Conservation (phyloP, 2,888 invertebrate genomes). For the Cecidostiba fungosa region DNA sequence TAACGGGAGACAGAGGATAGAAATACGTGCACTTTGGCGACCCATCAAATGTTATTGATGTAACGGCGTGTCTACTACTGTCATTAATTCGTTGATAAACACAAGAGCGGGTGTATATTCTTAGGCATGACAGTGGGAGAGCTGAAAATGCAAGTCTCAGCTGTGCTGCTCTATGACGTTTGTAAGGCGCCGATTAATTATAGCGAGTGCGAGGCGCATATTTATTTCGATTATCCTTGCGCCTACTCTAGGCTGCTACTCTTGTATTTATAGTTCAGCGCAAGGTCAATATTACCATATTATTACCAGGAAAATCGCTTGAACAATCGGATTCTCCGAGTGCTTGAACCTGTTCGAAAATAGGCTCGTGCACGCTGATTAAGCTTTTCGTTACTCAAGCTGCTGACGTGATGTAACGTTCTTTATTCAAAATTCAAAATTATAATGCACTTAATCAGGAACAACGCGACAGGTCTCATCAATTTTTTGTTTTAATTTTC, state of each 20-base stretch:
- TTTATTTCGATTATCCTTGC: conserved; percentile 53
- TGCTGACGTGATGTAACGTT: background rate
- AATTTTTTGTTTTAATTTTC: background rate
- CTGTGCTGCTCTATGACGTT: conserved; percentile 10
- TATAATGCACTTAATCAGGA: no score
- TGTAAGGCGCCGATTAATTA: conserved; percentile 53
- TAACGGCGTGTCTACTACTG: conserved; percentile 35
- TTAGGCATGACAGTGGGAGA: conserved; percentile 56
- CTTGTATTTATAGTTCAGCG: conserved; percentile 29
- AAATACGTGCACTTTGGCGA: conserved; percentile 35
- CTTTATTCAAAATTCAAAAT: background rate
- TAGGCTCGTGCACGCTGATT: background rate
- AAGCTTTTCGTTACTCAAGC: background rate
- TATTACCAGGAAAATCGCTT: conserved; percentile 17
- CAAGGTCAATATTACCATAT: conserved; percentile 47
- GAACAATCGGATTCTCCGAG: background rate
- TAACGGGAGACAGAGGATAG: background rate
- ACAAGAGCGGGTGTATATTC: conserved; percentile 41
- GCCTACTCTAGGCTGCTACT: background rate
- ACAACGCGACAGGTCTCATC: background rate
- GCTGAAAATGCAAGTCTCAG: conserved; percentile 52
- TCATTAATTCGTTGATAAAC: conserved; percentile 38
- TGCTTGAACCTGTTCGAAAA: conserved; percentile 15
- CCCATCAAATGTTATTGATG: conserved; percentile 38
- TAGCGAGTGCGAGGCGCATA: conserved; percentile 36